phyloP scores from a whole-genome alignment of 2,797 vertebrate species.

The Hydrolagus colliei region DNA sequence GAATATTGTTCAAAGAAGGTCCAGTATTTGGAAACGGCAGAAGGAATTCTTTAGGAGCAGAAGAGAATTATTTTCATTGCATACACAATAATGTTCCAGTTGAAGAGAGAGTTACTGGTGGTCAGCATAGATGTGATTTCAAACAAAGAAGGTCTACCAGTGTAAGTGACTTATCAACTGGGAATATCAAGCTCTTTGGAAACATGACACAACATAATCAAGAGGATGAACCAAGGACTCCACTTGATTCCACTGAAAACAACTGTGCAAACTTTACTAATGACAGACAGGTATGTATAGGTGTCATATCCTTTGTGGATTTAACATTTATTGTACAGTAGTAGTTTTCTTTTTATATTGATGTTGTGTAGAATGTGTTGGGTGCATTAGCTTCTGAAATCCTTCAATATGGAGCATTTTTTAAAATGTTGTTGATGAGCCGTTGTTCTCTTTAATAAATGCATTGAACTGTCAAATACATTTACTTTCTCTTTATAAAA shows the following conservation, averaged over 20 bases:
- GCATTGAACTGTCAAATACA: not conserved
- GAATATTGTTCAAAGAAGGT: not conserved
- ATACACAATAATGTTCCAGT: not conserved
- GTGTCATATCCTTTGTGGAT: not conserved
- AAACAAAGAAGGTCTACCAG: not conserved
- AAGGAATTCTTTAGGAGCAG: not conserved
- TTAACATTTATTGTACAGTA: not conserved
- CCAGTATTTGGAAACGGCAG: not conserved
- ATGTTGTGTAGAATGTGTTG: not conserved
- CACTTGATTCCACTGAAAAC: not conserved
- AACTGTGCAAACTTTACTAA: not conserved
- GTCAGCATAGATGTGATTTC: slow-evolving; percentile 4
- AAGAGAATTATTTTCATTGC: not conserved
- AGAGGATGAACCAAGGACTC: not conserved
- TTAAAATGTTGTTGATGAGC: too few species aligned
- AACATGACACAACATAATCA: not conserved
- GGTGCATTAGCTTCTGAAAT: not conserved
- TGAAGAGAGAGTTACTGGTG: not conserved
- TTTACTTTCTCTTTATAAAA: not conserved
- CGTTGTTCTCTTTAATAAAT: not conserved
- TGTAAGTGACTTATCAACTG: slow-evolving; percentile 19
- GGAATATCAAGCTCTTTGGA: not conserved
- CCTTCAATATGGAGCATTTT: too few species aligned
- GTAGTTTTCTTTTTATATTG: not conserved
- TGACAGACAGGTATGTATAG: slow-evolving; percentile 4